Base-by-base conservation (phyloP, 2,888 invertebrate species). In the Ormia ochracea region DNA sequence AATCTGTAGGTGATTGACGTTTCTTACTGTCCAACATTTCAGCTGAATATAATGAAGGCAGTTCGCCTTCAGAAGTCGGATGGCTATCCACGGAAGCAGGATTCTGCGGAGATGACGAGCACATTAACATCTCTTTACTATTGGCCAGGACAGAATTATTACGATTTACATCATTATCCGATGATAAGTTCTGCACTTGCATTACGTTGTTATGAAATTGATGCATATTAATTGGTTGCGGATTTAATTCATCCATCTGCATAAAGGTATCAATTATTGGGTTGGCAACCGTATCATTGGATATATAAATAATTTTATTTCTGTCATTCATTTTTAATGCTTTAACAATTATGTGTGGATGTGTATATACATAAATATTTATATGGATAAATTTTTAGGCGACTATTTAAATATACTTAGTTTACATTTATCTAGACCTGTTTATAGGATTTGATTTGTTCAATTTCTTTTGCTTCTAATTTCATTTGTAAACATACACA, bases 21-120 rank as follows among this genome's bases (percentile, higher is more conserved):
- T 80, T 80, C n/a, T 76, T 76, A 7, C 43, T 76, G 17, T 80
- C 80, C 2, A 23, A 4, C 7, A 26, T 19, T 2, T 77, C 76
- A 0, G 66, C 10, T 21, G 58, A 26, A 45, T 45, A 45, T 9
- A 14, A 1, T 33, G 54, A 3, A 26, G 33, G 17, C 14, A 59
- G 23, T 23, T 66, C 66, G n/a, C 3, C 23, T 9, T 74, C 48
- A 17, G 21, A 12, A n/a, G 0, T 54, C 2, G 33, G 41, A 4
- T 10, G 33, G 3, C 59, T 58, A 12, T 36, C 19, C 0, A 9
- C 19, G 3, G 66, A 10, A 28, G 31, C 4, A 14, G 58, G 26
- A 26, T n/a, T 43, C 9, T 6, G 1, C 31, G 36, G 4, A 23
- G n/a, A 0, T 28, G 17, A 33, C 23, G 52, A 6, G 5, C 36